Evolutionary conservation across 1,140 invertebrate species (phyloP), one percentile per base, ranked within the genome.

Genomic region (Eubasilissa regina): DNA sequence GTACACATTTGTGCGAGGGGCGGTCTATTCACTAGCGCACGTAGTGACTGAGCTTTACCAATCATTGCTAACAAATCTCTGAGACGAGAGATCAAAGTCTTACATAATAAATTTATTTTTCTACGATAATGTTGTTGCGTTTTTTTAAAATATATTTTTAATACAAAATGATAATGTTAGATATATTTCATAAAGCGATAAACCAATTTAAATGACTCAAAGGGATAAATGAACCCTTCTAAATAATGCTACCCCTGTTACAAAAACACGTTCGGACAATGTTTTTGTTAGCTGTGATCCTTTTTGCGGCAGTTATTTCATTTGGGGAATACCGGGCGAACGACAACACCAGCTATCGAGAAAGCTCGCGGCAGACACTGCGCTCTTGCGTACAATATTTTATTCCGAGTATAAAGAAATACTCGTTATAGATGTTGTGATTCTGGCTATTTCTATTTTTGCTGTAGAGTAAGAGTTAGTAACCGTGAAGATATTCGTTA

Each of bases 261-360:
- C 62, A 43, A 43, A 35, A 47, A 51, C 47, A 47, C 15, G 45
- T 47, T 17, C 66, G 17, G 66, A 70, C n/a, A 70, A 19, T 25
- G 45, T 51, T 13, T 51, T 45, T 21, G 66, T 70, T 15, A 70
- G 66, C 47, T 70, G 66, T 48, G 66, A 70, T 70, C 66, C 66
- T 70, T 48, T n/a, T 70, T 48, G 51, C 15, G 44, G 66, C 12
- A 45, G 45, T 70, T 70, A n/a, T 47, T 45, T 70, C 66, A 21
- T 70, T 70, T 70, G 66, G 66, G 66, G 51, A 66, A 66, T 66
- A 64, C 19, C 19, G 6, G 25, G n/a, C 19, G n/a, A 64, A 35
- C 35, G 13, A 64, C 19, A 35, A 9, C 15, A 66, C 35, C 21
- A 15, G n/a, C 13, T 47, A 35, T 47, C 6, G 35, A 66, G 55